Evolutionary conservation across 2,888 invertebrate genomes (phyloP).

Genomic region (Drosophila vallismaia): DNA sequence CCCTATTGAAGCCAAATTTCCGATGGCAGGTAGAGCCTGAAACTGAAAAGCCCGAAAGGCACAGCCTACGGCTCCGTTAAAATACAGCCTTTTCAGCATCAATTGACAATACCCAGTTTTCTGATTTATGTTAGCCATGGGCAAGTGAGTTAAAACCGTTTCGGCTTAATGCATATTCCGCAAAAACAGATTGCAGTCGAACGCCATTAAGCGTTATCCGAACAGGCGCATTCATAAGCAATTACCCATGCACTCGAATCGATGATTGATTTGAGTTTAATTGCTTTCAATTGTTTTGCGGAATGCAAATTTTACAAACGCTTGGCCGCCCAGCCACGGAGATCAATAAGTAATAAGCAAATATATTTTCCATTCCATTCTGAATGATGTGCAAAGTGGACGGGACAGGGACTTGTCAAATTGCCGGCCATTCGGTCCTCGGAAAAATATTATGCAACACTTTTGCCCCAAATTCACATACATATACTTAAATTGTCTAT

Average conservation of each 20-base stretch:
- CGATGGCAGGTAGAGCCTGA: constrained; percentile 15
- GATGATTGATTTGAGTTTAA: constrained; percentile 69
- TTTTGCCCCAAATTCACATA: constrained; percentile 58
- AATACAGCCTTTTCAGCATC: not conserved
- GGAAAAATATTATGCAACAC: constrained; percentile 75
- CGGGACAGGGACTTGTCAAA: constrained; percentile 47
- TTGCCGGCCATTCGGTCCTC: constrained; percentile 54
- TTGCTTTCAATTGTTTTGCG: constrained; percentile 64
- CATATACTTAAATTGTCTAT: not conserved
- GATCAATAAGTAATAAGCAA: constrained; percentile 24
- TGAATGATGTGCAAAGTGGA: constrained; percentile 32
- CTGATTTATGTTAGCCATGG: constrained; percentile 50
- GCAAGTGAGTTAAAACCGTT: constrained; percentile 23
- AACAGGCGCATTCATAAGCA: constrained; percentile 1
- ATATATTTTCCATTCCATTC: constrained; percentile 13
- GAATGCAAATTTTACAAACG: constrained; percentile 42
- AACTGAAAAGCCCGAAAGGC: not conserved
- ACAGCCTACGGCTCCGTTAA: not conserved
- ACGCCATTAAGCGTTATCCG: constrained; percentile 44
- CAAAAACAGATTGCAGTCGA: constrained; percentile 54
- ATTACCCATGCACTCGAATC: constrained; percentile 15
- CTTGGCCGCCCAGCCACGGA: constrained; percentile 2
- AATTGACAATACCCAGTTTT: constrained; percentile 21
- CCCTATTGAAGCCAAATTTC: constrained; percentile 25
- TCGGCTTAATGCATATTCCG: constrained; percentile 47